These are phyloP conservation scores for Hassar affinis DNA, from an alignment of 2,113 vertebrate species.

Conservation along the genomic window DNA sequence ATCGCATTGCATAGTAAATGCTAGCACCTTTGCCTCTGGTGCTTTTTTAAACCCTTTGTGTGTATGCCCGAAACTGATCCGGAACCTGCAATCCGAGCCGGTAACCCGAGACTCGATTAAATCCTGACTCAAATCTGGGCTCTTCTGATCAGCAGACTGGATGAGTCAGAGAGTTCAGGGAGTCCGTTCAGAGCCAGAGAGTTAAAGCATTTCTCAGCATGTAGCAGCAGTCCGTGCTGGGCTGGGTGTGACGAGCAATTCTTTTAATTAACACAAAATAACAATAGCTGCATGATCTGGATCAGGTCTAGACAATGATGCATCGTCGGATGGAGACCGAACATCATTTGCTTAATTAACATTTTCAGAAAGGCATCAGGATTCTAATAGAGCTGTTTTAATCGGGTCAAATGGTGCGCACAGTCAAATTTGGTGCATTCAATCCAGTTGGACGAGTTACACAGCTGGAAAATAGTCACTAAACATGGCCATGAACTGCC, in stretches of 20 bases:
- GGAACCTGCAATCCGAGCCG: too few species aligned
- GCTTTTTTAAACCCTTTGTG: background rate
- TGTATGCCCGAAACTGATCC: background rate
- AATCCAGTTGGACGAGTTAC: background rate
- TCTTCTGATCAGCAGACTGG: background rate
- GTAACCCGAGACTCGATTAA: background rate
- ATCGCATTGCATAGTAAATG: background rate
- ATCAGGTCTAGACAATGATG: background rate
- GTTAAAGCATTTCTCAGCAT: background rate
- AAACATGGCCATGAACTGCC: background rate
- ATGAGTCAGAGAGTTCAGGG: slow-evolving; percentile 10
- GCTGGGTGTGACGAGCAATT: background rate
- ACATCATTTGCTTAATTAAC: background rate
- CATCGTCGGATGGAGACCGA: background rate
- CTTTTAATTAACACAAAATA: background rate
- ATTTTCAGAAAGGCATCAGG: background rate
- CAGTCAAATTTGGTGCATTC: too few species aligned
- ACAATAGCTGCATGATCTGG: too few species aligned
- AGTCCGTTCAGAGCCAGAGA: background rate
- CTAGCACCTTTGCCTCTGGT: too few species aligned
- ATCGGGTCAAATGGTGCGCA: too few species aligned
- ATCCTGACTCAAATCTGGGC: slow-evolving; percentile 14
- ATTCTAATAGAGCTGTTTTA: background rate
- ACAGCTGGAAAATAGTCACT: too few species aligned
- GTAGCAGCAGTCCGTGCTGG: background rate